A percentile compares a stretch with the other conserved stretches of the same genome.
Conservation (phyloP, 2,888 invertebrate genomes). For the Cheilosia grossa region DNA sequence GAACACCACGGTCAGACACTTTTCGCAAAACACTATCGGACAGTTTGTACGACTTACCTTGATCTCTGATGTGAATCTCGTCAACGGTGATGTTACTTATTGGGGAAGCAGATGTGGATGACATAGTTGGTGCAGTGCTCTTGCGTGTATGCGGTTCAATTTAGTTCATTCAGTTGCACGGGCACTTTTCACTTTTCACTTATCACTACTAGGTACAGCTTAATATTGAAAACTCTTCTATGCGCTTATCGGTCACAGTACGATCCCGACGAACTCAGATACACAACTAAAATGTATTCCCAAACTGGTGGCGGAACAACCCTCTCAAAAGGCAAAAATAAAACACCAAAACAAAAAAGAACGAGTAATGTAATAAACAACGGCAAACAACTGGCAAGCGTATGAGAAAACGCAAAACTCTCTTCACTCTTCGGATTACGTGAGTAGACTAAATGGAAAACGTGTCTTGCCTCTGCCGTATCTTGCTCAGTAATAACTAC, state of each 20-base stretch:
- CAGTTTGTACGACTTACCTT: constrained; percentile 80
- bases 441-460: constrained; percentile 69
- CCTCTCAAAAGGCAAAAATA: constrained; percentile 50
- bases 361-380: constrained; percentile 8
- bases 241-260: constrained; percentile 37
- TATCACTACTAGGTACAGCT: constrained; percentile 21
- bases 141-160: background rate
- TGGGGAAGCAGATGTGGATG: constrained; percentile 83
- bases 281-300: constrained; percentile 64
- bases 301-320: constrained; percentile 64
- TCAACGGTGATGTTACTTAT: constrained; percentile 83
- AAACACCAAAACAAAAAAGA: background rate
- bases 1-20: constrained; percentile 22
- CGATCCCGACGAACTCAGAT: constrained; percentile 58
- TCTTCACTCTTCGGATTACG: constrained; percentile 68
- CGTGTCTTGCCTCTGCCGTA: constrained; percentile 79
- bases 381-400: constrained; percentile 19
- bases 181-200: constrained; percentile 41
- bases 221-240: background rate
- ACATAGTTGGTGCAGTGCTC: constrained; percentile 79
- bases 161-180: constrained; percentile 52
- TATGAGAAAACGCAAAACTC: constrained; percentile 19
- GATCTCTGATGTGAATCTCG: constrained; percentile 82
- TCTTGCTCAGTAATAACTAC: constrained; percentile 82
- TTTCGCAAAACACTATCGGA: constrained; percentile 2